These are phyloP conservation scores for Phataginus tetradactyla DNA, from an alignment of 2,797 vertebrate species.

Conservation along the genomic window DNA sequence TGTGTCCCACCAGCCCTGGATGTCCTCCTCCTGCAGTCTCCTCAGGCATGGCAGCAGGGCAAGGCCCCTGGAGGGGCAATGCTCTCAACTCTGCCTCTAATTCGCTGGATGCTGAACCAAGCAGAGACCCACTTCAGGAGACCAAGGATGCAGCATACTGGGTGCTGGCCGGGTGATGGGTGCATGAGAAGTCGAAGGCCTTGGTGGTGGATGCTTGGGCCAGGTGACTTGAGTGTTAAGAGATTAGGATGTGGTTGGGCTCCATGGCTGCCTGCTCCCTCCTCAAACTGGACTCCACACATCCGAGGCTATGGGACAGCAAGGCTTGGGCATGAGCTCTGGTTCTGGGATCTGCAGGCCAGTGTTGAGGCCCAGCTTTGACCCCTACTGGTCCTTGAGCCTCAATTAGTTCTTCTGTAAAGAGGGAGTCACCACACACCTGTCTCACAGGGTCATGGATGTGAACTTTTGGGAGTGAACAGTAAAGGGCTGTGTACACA, in stretches of 20 bases:
- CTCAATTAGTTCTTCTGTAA: not conserved
- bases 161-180: not conserved
- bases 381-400: too few relatives aligned
- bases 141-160: not conserved
- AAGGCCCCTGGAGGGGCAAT: not conserved
- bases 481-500: not conserved
- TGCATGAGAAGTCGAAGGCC: constrained; percentile 44
- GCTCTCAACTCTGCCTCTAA: constrained; percentile 53
- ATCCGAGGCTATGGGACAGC: not conserved
- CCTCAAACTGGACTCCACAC: not conserved
- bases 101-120: constrained; percentile 44
- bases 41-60: not conserved
- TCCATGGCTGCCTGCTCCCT: not conserved
- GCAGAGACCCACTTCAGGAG: constrained; percentile 66
- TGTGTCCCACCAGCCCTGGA: not conserved
- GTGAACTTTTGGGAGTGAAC: not conserved
- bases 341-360: not conserved
- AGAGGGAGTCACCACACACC: not conserved
- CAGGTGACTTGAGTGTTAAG: constrained; percentile 40
- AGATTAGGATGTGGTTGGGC: constrained; percentile 13
- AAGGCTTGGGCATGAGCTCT: not conserved
- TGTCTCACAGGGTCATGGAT: not conserved
- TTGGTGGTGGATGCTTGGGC: not conserved
- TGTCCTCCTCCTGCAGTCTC: too few relatives aligned
- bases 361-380: not conserved